Percentiles rank a stretch among this genome's conserved stretches.
phyloP scores from a whole-genome alignment of 2,113 vertebrate genomes.

The Ia io region DNA sequence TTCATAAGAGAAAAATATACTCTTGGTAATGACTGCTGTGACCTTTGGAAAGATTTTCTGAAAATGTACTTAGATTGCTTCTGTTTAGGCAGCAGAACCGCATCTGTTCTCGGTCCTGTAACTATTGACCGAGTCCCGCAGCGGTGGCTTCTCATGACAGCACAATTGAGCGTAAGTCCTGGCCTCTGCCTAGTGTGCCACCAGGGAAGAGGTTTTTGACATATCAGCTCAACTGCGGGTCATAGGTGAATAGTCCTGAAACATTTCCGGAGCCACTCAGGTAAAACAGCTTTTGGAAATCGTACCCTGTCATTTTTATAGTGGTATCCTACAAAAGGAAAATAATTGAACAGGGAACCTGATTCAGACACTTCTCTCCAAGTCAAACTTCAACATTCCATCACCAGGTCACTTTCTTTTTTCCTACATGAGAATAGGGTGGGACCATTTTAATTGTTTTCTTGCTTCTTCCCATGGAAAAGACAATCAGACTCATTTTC shows the following conservation, averaged over 20 bases:
- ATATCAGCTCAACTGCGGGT: not conserved
- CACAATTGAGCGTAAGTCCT: not conserved
- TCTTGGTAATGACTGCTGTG: not conserved
- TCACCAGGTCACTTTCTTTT: not conserved
- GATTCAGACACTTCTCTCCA: not conserved
- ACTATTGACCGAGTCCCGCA: not conserved
- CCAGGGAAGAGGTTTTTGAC: not conserved
- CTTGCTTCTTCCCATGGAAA: conserved; percentile 14
- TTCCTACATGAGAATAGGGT: not conserved
- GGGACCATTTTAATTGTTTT: conserved; percentile 26
- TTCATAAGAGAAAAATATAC: not conserved
- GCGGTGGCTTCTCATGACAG: not conserved
- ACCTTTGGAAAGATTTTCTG: not conserved
- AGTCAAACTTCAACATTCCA: not conserved
- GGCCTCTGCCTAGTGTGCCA: not conserved
- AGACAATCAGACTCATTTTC: conserved; percentile 9
- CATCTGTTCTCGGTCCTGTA: not conserved
- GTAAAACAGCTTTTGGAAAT: not conserved
- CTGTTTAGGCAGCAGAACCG: not conserved
- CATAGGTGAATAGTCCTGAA: not conserved
- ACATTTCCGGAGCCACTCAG: not conserved
- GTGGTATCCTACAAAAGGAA: not conserved
- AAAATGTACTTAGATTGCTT: not conserved
- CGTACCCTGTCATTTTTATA: not conserved
- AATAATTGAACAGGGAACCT: not conserved